Percentiles rank a stretch among this genome's conserved stretches.
Evolutionary conservation across 2,888 invertebrate genomes (phyloP).

Genomic region (Heteropelma amictum): DNA sequence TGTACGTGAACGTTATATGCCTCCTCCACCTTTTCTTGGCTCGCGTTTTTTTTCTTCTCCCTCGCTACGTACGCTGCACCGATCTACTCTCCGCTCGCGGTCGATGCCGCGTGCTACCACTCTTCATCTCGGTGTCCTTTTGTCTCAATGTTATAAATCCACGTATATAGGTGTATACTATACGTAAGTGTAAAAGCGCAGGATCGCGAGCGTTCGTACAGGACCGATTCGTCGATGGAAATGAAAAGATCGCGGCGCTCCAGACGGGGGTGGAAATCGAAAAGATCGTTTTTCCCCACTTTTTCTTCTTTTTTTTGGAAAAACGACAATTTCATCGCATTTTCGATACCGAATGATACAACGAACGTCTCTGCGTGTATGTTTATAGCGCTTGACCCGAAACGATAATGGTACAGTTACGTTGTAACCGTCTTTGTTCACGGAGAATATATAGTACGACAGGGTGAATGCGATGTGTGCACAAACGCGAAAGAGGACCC

Average conservation of each 20-base stretch:
- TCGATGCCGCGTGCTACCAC: conserved; percentile 48
- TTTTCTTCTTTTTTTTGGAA: too few relatives aligned
- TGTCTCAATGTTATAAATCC: conserved; percentile 5
- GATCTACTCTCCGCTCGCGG: conserved; percentile 35
- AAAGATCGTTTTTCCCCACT: background rate
- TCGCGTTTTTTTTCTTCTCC: background rate
- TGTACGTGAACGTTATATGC: conserved; percentile 44
- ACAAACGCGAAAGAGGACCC: conserved; percentile 60
- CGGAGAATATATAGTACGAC: conserved; percentile 30
- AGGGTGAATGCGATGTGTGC: conserved; percentile 39
- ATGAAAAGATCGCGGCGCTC: background rate
- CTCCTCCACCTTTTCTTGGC: conserved; percentile 36
- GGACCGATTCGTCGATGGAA: background rate
- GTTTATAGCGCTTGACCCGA: background rate
- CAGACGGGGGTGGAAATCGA: background rate
- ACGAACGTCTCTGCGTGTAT: background rate
- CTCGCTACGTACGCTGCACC: conserved; percentile 1
- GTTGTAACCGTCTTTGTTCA: conserved; percentile 25
- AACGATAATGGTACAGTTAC: conserved; percentile 41
- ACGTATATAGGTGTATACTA: background rate
- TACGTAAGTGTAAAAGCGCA: background rate
- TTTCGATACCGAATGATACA: background rate
- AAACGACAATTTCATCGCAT: background rate
- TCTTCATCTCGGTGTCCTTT: conserved; percentile 58
- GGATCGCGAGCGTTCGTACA: background rate